phyloP scores from a whole-genome alignment of 2,113 vertebrate genomes.

The Scomber scombrus region DNA sequence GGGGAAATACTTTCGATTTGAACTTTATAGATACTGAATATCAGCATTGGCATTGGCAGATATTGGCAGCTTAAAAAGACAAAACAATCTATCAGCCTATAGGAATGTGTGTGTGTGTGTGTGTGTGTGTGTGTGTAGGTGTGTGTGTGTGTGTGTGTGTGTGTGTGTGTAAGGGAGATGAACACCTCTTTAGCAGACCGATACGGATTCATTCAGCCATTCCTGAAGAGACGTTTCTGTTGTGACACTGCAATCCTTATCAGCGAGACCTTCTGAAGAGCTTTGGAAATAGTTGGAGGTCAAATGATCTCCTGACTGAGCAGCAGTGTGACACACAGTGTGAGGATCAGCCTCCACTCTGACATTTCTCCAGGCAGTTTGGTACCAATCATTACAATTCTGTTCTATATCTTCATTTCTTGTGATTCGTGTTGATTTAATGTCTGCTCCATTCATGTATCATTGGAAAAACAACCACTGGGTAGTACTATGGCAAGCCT shows the following conservation, averaged over 20 bases:
- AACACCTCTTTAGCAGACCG: constrained; percentile 30
- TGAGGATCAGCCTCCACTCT: not conserved
- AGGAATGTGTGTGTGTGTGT: constrained; percentile 2
- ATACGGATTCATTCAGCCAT: constrained; percentile 47
- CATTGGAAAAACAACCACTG: not conserved
- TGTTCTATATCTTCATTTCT: constrained; percentile 45
- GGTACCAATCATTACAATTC: constrained; percentile 1
- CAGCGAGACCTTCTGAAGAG: constrained; percentile 27
- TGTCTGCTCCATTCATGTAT: constrained; percentile 37
- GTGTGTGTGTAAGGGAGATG: constrained; percentile 17
- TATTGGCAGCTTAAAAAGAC: constrained; percentile 30
- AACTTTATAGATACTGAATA: constrained; percentile 4
- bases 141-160: constrained; percentile 8
- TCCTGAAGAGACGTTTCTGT: constrained; percentile 43
- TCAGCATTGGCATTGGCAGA: constrained; percentile 8
- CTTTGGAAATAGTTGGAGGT: constrained; percentile 33
- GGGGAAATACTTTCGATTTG: not conserved
- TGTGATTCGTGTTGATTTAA: constrained; percentile 58
- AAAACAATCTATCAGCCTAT: not conserved
- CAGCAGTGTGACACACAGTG: constrained; percentile 4
- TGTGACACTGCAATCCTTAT: constrained; percentile 13
- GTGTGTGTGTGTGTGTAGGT: not conserved
- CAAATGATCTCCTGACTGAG: constrained; percentile 44
- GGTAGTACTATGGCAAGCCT: not conserved
- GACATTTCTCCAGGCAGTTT: constrained; percentile 11